phyloP scores from a whole-genome alignment of 2,797 vertebrate genomes.

The Danionella dracula region DNA sequence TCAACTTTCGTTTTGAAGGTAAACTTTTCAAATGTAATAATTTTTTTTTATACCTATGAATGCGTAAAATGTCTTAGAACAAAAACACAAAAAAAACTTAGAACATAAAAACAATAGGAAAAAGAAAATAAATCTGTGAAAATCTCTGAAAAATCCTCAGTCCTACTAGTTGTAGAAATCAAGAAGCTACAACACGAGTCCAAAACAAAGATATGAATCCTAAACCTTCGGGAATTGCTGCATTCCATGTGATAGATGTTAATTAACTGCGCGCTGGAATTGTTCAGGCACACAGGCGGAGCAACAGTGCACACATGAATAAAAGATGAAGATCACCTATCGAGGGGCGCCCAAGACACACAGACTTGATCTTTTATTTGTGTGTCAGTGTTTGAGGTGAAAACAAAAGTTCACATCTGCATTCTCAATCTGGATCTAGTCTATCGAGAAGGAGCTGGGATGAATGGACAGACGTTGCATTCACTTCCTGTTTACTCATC shows the following conservation, averaged over 20 bases:
- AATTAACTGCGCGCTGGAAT: slow-evolving; percentile 18
- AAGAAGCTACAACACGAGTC: not conserved
- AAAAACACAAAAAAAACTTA: too few relatives aligned
- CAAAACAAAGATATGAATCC: not conserved
- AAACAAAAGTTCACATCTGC: not conserved
- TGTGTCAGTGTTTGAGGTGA: not conserved
- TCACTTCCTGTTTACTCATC: slow-evolving; percentile 24
- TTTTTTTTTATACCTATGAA: too few relatives aligned
- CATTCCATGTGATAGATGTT: slow-evolving; percentile 19
- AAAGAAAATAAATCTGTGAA: too few relatives aligned
- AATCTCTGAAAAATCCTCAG: not conserved
- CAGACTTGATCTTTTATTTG: not conserved
- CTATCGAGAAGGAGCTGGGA: slow-evolving; percentile 5
- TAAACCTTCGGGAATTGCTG: slow-evolving; percentile 15
- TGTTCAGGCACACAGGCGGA: slow-evolving; percentile 14
- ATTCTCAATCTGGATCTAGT: not conserved
- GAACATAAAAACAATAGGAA: too few relatives aligned
- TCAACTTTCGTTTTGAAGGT: too few relatives aligned
- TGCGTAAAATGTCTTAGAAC: not conserved
- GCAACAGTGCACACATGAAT: slow-evolving; percentile 32
- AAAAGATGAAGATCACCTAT: slow-evolving; percentile 36
- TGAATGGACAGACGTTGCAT: slow-evolving; percentile 23
- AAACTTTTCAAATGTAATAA: too few relatives aligned
- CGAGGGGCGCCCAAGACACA: slow-evolving; percentile 21
- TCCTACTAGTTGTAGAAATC: not conserved